Evolutionary conservation across 2,113 vertebrate genomes (phyloP).

Genomic region (Seriola dumerili): DNA sequence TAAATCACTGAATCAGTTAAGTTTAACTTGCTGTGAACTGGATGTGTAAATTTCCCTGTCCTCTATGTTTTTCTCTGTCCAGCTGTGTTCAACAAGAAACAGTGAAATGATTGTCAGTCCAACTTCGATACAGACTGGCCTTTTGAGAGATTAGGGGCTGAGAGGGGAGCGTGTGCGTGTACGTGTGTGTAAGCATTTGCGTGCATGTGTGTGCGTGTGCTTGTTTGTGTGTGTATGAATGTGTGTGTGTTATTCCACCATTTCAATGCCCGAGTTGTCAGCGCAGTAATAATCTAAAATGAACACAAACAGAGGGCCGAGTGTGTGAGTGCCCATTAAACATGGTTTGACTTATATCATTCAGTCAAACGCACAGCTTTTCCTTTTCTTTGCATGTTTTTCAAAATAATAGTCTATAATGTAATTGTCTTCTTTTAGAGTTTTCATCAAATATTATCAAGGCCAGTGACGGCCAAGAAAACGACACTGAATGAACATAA

Average conservation of each 20-base stretch:
- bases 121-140: conserved; percentile 79
- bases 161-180: conserved; percentile 46
- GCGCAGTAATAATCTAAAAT: conserved; percentile 73
- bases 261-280: conserved; percentile 80
- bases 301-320: conserved; percentile 68
- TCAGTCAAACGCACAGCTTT: conserved; percentile 45
- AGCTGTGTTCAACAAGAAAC: conserved; percentile 82
- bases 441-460: not conserved
- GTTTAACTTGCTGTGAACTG: conserved; percentile 58
- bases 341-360: conserved; percentile 54
- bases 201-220: conserved; percentile 20
- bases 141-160: conserved; percentile 78
- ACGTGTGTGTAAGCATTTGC: conserved; percentile 11
- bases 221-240: conserved; percentile 17
- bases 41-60: conserved; percentile 68
- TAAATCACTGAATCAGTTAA: conserved; percentile 35
- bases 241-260: conserved; percentile 65
- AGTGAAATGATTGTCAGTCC: conserved; percentile 82
- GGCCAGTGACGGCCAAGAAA: not conserved
- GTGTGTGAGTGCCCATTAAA: conserved; percentile 62
- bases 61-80: conserved; percentile 73
- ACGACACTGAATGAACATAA: not conserved
- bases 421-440: not conserved
- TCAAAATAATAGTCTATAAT: not conserved
- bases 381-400: not conserved